These are phyloP conservation scores for Idaea biselata DNA, from an alignment of 2,888 invertebrate species.

Conservation along the genomic window DNA sequence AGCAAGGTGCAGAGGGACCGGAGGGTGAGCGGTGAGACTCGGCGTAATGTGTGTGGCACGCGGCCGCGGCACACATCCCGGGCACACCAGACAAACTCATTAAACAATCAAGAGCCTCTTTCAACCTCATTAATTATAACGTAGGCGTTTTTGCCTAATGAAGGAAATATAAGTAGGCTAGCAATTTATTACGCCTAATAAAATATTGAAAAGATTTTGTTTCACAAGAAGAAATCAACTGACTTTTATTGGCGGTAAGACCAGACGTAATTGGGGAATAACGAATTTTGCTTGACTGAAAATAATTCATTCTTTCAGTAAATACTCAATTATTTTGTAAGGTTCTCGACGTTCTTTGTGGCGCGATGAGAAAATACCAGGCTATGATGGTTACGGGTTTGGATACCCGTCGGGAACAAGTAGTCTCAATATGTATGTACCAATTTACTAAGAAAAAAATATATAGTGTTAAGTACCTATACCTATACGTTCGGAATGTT, in stretches of 20 bases:
- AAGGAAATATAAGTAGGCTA: constrained; percentile 27
- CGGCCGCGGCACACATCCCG: constrained; percentile 15
- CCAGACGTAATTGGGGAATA: not conserved
- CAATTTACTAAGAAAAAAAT: no score
- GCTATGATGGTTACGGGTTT: no score
- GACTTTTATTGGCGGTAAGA: not conserved
- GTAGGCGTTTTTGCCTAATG: constrained; percentile 34
- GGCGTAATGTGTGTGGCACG: not conserved
- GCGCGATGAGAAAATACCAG: no score
- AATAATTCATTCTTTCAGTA: no score
- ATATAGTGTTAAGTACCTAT: no score
- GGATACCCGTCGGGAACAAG: no score
- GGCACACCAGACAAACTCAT: constrained; percentile 33
- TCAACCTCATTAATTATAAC: constrained; percentile 47
- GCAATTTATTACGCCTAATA: constrained; percentile 16
- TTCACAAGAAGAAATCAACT: constrained; percentile 6
- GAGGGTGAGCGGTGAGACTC: not conserved
- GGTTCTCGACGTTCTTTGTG: no score
- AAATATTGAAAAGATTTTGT: constrained; percentile 12
- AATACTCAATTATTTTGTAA: no score
- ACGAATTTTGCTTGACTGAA: no score
- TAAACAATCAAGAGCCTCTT: constrained; percentile 35
- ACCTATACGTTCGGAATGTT: no score
- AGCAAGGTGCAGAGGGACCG: not conserved
- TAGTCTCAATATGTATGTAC: no score